These are phyloP conservation scores for Cynaeus angustus DNA, from an alignment of 2,888 invertebrate genomes.

Conservation along the genomic window DNA sequence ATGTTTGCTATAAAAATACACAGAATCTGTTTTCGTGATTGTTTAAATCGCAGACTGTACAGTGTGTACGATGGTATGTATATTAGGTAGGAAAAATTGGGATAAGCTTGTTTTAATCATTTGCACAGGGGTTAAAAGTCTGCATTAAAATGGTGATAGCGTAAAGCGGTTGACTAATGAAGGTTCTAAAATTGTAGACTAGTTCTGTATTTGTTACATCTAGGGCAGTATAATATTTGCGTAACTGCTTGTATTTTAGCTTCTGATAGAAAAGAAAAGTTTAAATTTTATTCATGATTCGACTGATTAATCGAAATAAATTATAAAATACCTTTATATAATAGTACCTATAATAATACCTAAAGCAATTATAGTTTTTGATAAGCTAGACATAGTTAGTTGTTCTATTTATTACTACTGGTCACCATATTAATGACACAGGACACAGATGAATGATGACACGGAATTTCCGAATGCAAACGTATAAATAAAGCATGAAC, in stretches of 20 bases:
- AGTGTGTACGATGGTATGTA: constrained; percentile 46
- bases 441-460: not conserved
- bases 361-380: no score
- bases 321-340: no score
- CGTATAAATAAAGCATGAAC: not conserved
- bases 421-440: constrained; percentile 4
- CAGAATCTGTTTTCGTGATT: constrained; percentile 19
- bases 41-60: constrained; percentile 25
- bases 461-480: not conserved
- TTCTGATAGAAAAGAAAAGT: no score
- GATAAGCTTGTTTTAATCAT: constrained; percentile 22
- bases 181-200: constrained; percentile 5
- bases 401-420: no score
- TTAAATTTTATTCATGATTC: no score
- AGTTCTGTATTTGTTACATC: not conserved
- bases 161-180: constrained; percentile 7
- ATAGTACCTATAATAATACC: no score
- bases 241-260: not conserved
- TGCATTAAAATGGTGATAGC: constrained; percentile 13
- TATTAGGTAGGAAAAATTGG: constrained; percentile 22
- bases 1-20: constrained; percentile 54
- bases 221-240: not conserved
- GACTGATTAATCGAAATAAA: no score
- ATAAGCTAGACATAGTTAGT: no score
- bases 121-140: constrained; percentile 14